Conservation (phyloP, 2,113 vertebrate species). For the Oreochromis spilurus region DNA sequence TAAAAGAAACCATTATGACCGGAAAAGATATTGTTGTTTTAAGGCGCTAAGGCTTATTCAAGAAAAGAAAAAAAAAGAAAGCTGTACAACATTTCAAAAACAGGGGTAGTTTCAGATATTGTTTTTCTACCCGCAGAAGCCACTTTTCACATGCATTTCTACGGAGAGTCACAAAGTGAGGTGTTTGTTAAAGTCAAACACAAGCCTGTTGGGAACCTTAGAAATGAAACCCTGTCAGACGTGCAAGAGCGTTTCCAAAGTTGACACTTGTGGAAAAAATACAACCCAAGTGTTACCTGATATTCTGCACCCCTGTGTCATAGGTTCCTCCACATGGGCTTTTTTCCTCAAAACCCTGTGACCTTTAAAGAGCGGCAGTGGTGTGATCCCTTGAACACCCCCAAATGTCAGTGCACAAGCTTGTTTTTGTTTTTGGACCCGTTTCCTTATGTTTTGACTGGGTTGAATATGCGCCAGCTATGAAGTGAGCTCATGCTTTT, state of each 20-base stretch:
- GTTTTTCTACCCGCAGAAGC: conserved; percentile 5
- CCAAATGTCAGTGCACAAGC: conserved; percentile 20
- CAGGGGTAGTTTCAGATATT: not conserved
- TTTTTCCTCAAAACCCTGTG: conserved; percentile 39
- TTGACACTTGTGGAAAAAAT: conserved; percentile 54
- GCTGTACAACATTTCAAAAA: conserved; percentile 6
- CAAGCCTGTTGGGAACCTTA: conserved; percentile 11
- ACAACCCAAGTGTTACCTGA: conserved; percentile 59
- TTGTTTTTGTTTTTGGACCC: conserved; percentile 60
- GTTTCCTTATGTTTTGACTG: conserved; percentile 65
- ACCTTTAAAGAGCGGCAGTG: conserved; percentile 38
- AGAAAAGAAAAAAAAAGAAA: not conserved
- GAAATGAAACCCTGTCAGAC: conserved; percentile 38
- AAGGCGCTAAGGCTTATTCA: not conserved
- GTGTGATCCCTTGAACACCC: conserved; percentile 41
- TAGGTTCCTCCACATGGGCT: conserved; percentile 59
- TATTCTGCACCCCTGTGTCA: conserved; percentile 65
- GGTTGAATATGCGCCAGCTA: conserved; percentile 4
- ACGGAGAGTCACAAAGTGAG: not conserved
- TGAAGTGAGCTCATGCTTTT: conserved; percentile 42
- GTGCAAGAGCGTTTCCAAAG: conserved; percentile 44
- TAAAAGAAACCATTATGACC: conserved; percentile 43
- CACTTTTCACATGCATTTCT: not conserved
- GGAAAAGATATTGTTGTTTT: conserved; percentile 21
- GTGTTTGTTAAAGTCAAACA: conserved; percentile 16